These are phyloP conservation scores for Cecidostiba fungosa DNA, from an alignment of 2,888 invertebrate genomes.

Conservation along the genomic window DNA sequence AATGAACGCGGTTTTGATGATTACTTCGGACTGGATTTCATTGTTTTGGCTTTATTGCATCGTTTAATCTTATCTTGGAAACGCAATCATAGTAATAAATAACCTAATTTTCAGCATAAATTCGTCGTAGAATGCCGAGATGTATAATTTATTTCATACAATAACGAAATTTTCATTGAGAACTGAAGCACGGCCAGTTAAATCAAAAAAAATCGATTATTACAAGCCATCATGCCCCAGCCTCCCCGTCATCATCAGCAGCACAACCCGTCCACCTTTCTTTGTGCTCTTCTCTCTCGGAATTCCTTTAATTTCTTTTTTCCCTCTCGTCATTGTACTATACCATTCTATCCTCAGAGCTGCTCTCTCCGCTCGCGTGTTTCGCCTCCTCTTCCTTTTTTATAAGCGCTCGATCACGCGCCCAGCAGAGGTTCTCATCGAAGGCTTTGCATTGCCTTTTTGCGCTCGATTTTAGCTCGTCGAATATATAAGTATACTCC, in stretches of 20 bases:
- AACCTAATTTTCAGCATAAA: too few relatives aligned
- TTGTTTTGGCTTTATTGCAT: too few relatives aligned
- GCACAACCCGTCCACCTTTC: not conserved
- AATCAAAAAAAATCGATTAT: not conserved
- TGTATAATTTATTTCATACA: not conserved
- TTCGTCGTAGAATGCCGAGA: too few relatives aligned
- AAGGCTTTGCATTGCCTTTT: not conserved
- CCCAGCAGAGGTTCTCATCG: constrained; percentile 47
- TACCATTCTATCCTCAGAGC: constrained; percentile 1
- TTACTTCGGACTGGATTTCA: too few relatives aligned
- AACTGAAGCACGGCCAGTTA: too few relatives aligned
- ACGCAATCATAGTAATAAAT: not conserved
- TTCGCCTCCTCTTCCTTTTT: constrained; percentile 9
- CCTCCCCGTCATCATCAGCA: not conserved
- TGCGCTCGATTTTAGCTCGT: constrained; percentile 35
- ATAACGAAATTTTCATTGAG: not conserved
- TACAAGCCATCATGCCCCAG: not conserved
- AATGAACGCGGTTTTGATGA: too few relatives aligned
- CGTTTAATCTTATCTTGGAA: not conserved
- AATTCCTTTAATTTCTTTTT: constrained; percentile 18
- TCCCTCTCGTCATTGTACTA: constrained; percentile 2
- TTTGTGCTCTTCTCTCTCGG: constrained; percentile 1
- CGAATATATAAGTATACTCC: too few relatives aligned
- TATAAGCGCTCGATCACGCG: constrained; percentile 34
- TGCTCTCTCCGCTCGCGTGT: constrained; percentile 13